A percentile compares a stretch with the other conserved stretches of the same genome.
Evolutionary conservation across 2,797 vertebrate genomes (phyloP).

Genomic region (Synaphobranchus kaupii): DNA sequence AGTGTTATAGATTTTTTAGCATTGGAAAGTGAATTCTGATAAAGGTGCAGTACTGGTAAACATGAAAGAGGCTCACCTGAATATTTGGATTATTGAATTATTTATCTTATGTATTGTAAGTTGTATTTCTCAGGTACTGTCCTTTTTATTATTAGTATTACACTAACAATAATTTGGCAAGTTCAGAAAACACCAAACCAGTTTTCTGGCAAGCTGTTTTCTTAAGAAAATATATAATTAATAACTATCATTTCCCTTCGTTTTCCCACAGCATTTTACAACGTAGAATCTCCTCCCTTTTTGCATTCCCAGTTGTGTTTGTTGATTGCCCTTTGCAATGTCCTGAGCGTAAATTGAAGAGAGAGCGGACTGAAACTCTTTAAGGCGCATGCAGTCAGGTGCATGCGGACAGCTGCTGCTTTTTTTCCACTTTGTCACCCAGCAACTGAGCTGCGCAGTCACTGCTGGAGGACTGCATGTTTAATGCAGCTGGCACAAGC

Average conservation of each 20-base stretch:
- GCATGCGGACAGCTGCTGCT: background rate
- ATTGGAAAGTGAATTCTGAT: background rate
- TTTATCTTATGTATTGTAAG: background rate
- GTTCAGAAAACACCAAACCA: too few relatives aligned
- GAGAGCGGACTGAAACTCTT: background rate
- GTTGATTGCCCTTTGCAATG: background rate
- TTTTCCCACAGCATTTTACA: background rate
- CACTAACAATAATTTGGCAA: too few relatives aligned
- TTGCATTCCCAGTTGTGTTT: background rate
- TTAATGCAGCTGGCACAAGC: background rate
- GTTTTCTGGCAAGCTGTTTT: too few relatives aligned
- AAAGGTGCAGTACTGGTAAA: background rate
- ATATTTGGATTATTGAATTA: background rate
- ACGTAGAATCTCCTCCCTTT: background rate
- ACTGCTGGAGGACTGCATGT: background rate
- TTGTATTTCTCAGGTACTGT: background rate
- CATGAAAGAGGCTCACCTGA: background rate
- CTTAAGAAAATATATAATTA: too few relatives aligned
- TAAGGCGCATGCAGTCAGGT: background rate
- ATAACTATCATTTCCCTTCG: too few relatives aligned
- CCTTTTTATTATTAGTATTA: background rate
- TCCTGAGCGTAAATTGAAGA: background rate
- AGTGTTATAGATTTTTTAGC: background rate
- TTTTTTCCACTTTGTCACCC: background rate
- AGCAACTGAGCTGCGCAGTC: too few relatives aligned